Evolutionary conservation across 23 tunicate genomes (phyloP).

Genomic region (Trididemnum miniatum): DNA sequence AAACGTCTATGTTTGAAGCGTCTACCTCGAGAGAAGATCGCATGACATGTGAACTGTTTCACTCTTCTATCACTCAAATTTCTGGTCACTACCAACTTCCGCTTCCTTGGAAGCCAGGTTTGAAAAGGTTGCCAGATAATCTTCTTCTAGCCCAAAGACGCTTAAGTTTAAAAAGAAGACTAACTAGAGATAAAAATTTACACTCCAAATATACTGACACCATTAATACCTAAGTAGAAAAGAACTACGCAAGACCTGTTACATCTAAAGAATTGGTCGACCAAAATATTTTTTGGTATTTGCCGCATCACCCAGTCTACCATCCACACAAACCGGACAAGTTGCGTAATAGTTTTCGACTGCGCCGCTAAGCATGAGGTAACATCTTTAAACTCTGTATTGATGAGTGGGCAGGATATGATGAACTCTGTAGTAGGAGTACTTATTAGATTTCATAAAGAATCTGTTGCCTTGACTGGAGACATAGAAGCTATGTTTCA

Average conservation of each 20-base stretch:
- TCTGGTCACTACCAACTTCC: slow-evolving; percentile 17
- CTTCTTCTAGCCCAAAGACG: too few species aligned
- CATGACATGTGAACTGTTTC: slow-evolving; percentile 1
- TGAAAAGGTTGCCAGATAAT: too few species aligned
- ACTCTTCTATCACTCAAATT: not conserved
- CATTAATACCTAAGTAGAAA: not conserved
- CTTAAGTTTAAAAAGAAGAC: not conserved
- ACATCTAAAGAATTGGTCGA: not conserved
- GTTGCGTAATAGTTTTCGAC: too few species aligned
- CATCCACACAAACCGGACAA: not conserved
- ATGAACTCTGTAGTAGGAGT: not conserved
- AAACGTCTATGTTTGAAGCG: not conserved
- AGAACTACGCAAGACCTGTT: not conserved
- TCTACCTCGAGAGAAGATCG: slow-evolving; percentile 20
- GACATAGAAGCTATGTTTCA: slow-evolving; percentile 7
- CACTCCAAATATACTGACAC: slow-evolving; percentile 1
- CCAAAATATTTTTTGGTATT: slow-evolving; percentile 4
- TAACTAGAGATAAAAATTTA: not conserved
- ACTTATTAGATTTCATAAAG: not conserved
- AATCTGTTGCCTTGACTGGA: slow-evolving; percentile 9
- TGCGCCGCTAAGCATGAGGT: too few species aligned
- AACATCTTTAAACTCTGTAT: slow-evolving; percentile 5
- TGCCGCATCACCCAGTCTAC: slow-evolving; percentile 18
- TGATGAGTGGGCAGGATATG: slow-evolving; percentile 2
- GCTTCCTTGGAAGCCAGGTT: slow-evolving; percentile 31